phyloP scores from a whole-genome alignment of 1,140 invertebrate species.

The Maniola jurtina region DNA sequence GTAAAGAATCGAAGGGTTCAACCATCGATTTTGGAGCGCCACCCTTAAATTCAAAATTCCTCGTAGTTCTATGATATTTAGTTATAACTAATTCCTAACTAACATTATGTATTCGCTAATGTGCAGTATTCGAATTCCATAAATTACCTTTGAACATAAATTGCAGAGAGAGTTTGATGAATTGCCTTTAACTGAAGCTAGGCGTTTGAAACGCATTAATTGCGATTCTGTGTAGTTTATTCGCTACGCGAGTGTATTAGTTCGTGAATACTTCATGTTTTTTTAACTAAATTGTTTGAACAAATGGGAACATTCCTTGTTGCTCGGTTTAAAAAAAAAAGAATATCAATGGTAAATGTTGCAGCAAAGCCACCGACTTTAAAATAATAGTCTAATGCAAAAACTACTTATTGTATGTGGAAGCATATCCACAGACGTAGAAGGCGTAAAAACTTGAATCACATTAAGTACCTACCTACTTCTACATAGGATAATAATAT shows the following conservation, averaged over 20 bases:
- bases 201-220: slow-evolving; percentile 9
- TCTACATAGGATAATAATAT: no score
- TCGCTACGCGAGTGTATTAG: not conserved
- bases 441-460: no score
- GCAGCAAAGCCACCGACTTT: no score
- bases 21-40: no score
- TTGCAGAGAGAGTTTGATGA: slow-evolving; percentile 13
- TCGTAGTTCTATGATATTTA: not conserved
- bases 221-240: slow-evolving; percentile 2
- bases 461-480: no score
- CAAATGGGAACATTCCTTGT: not conserved
- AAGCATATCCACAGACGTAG: no score
- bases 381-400: no score
- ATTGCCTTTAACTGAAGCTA: slow-evolving; percentile 12
- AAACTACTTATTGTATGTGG: no score
- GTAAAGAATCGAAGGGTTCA: no score
- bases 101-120: slow-evolving; percentile 6
- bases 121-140: not conserved
- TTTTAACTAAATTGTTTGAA: not conserved
- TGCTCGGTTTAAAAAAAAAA: no score
- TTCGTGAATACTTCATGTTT: not conserved
- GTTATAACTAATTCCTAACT: not conserved
- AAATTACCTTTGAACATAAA: slow-evolving; percentile 7
- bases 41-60: no score
- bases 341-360: no score